These are phyloP conservation scores for Koerneria pararmatus DNA, from an alignment of 2,888 invertebrate species.

Conservation along the genomic window DNA sequence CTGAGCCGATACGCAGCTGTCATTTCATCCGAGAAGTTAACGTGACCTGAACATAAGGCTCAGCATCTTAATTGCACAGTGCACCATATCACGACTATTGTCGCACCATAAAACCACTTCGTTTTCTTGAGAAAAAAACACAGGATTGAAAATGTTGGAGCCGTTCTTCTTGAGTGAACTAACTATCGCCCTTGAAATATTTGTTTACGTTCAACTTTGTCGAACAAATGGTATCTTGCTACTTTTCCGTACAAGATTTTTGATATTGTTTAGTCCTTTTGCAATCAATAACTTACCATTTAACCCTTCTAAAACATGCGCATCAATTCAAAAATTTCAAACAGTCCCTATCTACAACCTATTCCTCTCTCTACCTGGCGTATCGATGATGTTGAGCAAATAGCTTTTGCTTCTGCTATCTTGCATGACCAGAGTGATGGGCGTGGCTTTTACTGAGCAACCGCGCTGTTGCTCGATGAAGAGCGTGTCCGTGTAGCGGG, in stretches of 20 bases:
- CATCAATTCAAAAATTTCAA: neutral
- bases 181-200: no score
- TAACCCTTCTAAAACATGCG: neutral
- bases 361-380: slow-evolving; percentile 66
- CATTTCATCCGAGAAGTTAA: slow-evolving; percentile 97
- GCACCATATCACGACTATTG: no score
- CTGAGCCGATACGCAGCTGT: slow-evolving; percentile 87
- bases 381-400: slow-evolving; percentile 91
- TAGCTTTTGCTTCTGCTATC: slow-evolving; percentile 94
- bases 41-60: slow-evolving; percentile 83
- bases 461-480: slow-evolving; percentile 87
- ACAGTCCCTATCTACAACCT: neutral
- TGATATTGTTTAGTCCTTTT: no score
- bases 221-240: no score
- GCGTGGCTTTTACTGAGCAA: slow-evolving; percentile 91
- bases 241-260: no score
- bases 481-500: slow-evolving; percentile 82
- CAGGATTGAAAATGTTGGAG: no score
- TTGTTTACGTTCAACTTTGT: no score
- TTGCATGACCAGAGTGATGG: slow-evolving; percentile 85
- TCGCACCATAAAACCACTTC: no score
- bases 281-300: slow-evolving; percentile 2
- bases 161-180: no score
- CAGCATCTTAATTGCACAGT: no score
- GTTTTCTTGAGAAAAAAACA: no score